Evolutionary conservation across 2,797 vertebrate species (phyloP).

Genomic region (Rhinatrema bivittatum): DNA sequence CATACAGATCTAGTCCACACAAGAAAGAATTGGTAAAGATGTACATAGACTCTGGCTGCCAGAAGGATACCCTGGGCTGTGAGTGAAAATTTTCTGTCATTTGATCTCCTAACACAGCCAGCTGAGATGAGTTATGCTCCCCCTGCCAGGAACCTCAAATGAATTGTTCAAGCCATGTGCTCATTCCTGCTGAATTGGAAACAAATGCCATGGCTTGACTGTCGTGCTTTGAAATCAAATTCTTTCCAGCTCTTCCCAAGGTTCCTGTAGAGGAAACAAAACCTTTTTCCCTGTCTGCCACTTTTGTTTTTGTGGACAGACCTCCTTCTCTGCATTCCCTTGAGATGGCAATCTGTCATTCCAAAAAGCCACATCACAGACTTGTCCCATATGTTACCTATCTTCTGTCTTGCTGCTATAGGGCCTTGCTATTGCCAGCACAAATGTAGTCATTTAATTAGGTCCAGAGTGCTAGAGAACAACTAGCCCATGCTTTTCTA

Average conservation of each 20-base stretch:
- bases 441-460: constrained; percentile 19
- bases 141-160: constrained; percentile 39
- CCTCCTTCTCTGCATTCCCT: constrained; percentile 18
- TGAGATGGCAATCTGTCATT: constrained; percentile 18
- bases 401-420: constrained; percentile 27
- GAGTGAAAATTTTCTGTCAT: constrained; percentile 36
- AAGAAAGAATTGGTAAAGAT: constrained; percentile 36
- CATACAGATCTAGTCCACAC: constrained; percentile 23
- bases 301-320: constrained; percentile 32
- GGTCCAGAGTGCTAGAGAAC: constrained; percentile 29
- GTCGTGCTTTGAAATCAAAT: constrained; percentile 45
- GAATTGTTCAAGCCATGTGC: constrained; percentile 38
- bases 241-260: constrained; percentile 36
- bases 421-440: constrained; percentile 1
- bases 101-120: constrained; percentile 42
- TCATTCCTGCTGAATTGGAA: constrained; percentile 48
- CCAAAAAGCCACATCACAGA: constrained; percentile 32
- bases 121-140: constrained; percentile 46
- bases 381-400: constrained; percentile 27
- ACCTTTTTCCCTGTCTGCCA: constrained; percentile 36
- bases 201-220: constrained; percentile 35
- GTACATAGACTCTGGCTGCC: constrained; percentile 37
- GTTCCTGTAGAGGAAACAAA: constrained; percentile 38
- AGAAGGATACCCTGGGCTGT: constrained; percentile 33
- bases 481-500: constrained; percentile 19